Evolutionary conservation across 2,113 vertebrate species (phyloP).

Genomic region (Cyphomyrus plagiostoma): DNA sequence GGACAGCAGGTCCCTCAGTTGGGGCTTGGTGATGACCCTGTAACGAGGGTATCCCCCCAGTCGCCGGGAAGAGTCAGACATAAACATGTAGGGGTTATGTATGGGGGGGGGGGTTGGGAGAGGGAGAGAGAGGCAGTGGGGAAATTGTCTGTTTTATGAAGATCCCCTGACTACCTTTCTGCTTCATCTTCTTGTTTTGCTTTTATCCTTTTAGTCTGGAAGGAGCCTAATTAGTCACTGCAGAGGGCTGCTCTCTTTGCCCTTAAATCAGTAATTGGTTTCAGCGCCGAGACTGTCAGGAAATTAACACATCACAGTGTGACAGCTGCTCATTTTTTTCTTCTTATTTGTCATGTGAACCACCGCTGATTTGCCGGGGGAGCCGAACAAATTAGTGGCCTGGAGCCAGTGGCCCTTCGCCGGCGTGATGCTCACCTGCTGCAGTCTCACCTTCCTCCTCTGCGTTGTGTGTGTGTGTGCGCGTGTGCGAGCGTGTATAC

Average conservation of each 20-base stretch:
- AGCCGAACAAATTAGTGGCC: conserved; percentile 96
- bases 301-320: conserved; percentile 99
- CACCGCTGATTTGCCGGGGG: conserved; percentile 86
- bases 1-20: background rate
- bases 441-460: conserved; percentile 31
- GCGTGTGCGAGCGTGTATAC: too few relatives aligned
- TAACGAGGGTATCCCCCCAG: background rate
- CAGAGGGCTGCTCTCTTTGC: conserved; percentile 85
- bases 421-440: conserved; percentile 62
- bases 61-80: background rate
- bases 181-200: conserved; percentile 77
- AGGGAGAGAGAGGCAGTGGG: background rate
- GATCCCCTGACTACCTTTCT: conserved; percentile 68
- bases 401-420: conserved; percentile 85
- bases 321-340: conserved; percentile 98
- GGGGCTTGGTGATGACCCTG: background rate
- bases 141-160: conserved; percentile 22
- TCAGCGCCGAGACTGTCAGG: conserved; percentile 94
- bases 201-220: conserved; percentile 96
- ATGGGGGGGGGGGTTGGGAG: background rate
- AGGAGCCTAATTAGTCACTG: conserved; percentile 97
- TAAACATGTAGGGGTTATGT: background rate
- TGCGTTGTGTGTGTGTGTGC: background rate
- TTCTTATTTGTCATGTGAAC: conserved; percentile 90
- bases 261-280: conserved; percentile 99